These are phyloP conservation scores for Lagria hirta DNA, from an alignment of 2,888 invertebrate species.

Conservation along the genomic window DNA sequence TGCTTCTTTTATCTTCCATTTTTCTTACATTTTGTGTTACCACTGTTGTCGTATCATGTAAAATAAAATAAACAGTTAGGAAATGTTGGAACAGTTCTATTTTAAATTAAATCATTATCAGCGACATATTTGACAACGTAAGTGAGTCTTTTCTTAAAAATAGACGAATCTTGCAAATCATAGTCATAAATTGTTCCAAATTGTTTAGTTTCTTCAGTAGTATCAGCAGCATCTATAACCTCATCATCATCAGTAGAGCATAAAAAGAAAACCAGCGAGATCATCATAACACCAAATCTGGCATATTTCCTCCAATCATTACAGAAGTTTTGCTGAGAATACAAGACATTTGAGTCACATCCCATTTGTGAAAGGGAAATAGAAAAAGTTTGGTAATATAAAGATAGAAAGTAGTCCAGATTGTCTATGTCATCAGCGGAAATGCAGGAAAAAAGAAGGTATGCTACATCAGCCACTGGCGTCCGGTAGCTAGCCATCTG, in stretches of 20 bases:
- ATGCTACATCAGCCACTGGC: constrained; percentile 21
- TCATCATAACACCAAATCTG: constrained; percentile 4
- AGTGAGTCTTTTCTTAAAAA: constrained; percentile 15
- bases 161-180: too few species aligned
- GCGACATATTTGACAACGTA: too few species aligned
- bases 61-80: too few species aligned
- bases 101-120: too few species aligned
- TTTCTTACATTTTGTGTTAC: too few species aligned
- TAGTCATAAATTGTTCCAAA: too few species aligned
- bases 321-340: constrained; percentile 1
- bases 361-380: constrained; percentile 1
- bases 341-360: not conserved
- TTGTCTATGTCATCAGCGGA: constrained; percentile 8
- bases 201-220: not conserved
- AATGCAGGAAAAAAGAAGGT: constrained; percentile 13
- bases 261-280: not conserved
- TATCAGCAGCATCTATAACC: constrained; percentile 3
- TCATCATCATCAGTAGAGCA: not conserved
- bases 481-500: constrained; percentile 12
- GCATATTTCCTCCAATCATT: constrained; percentile 10
- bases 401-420: constrained; percentile 6
- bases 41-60: too few species aligned
- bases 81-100: too few species aligned
- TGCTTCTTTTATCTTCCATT: too few species aligned
- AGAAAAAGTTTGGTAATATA: constrained; percentile 2